Base-by-base conservation (phyloP, 2,888 invertebrate species). In the Tachina lurida region DNA sequence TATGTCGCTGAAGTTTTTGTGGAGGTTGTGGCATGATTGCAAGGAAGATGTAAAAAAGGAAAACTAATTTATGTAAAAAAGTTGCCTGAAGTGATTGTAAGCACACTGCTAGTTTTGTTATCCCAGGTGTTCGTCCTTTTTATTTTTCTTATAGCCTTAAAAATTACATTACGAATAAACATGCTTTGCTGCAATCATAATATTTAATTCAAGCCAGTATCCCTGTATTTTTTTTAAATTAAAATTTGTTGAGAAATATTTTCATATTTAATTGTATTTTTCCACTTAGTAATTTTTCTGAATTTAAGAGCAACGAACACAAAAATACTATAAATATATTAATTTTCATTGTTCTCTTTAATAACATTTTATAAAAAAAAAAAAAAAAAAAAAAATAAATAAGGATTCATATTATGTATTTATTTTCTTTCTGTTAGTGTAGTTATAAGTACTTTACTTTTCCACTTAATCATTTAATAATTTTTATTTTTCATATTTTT, bases 381-480 rank as follows among this genome's bases (percentile, higher is more conserved):
- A 45, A 31, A 2, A 5, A 5, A 31, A 5, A 31, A 1, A 0
- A 31, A 5, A 5, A 31, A 31, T 7, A 7, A 1, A 31, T 31
- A 31, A 31, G 31, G 31, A 31, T 31, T 31, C 31, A 31, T 31
- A 31, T 31, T 41, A 15, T 12, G 3, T 19, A 54, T 31, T 22
- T 31, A n/a, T n/a, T n/a, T n/a, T 13, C 10, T 31, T 56, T 52
- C 39, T 60, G 31, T 58, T 56, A 31, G 10, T 65, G 70, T 67
- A 19, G 68, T 70, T 45, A 60, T 45, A 49, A 45, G 45, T 71
- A 47, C 65, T 76, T 76, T 82, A 74, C 65, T 84, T 77, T 78
- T 75, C 62, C 52, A 67, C 73, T 83, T 83, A 77, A 77, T 83
- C 71, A 83, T 83, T 77, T 77, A 73, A 83, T 77, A 83, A 77